Evolutionary conservation across 2,797 vertebrate species (phyloP).

Genomic region (Clarias platycephalus): DNA sequence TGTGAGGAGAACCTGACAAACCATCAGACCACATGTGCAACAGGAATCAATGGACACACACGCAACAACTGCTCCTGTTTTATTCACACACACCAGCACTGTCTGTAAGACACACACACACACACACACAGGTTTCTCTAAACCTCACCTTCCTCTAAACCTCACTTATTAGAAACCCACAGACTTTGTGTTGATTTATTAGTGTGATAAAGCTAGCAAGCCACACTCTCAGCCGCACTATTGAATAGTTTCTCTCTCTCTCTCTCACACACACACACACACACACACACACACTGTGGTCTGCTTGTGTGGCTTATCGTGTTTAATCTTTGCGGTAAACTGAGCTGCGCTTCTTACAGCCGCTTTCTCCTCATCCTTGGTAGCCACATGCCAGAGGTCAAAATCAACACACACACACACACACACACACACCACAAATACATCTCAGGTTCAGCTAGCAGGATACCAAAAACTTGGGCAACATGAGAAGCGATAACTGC

Average conservation of each 20-base stretch:
- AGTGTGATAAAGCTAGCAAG: conserved; percentile 4
- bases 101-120: neutral
- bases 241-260: neutral
- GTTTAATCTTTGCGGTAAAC: conserved; percentile 53
- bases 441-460: neutral
- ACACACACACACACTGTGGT: conserved; percentile 38
- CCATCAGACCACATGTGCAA: too few relatives aligned
- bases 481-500: neutral
- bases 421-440: neutral
- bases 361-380: conserved; percentile 38
- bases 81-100: neutral
- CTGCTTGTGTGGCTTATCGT: conserved; percentile 47
- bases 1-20: too few relatives aligned
- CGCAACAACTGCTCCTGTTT: neutral
- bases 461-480: neutral
- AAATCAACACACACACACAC: conserved; percentile 3
- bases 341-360: conserved; percentile 38
- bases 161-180: neutral
- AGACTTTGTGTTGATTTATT: neutral
- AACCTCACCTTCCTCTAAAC: neutral
- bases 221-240: neutral
- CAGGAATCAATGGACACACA: neutral
- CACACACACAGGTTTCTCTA: neutral
- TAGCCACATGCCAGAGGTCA: conserved; percentile 36
- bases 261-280: neutral